Evolutionary conservation across 2,797 vertebrate species (phyloP), one percentile per base, ranked within the genome.

Genomic region (Micropoecilia bifurca): DNA sequence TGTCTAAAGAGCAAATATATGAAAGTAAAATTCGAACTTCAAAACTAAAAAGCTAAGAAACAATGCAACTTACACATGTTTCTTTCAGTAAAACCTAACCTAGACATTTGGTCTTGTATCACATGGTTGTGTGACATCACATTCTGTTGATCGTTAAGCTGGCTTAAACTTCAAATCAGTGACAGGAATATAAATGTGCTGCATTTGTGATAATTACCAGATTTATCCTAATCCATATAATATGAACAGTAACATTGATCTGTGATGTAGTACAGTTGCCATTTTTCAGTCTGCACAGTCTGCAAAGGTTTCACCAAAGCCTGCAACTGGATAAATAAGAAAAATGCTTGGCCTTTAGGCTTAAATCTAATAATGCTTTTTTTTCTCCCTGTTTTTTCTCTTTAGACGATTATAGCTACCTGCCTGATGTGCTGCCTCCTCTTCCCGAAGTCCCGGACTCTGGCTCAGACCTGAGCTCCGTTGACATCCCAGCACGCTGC

Each of bases 401-500:
- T 82, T 84, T 79, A 99, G 98, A 98, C 93, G 97, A 96, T 83
- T 97, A 95, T 88, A 94, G 83, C 89, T 95, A 96, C 89, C 95
- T 91, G 87, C 93, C 94, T 78, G 95, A 97, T 93, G 96, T 78
- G 68, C 89, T 96, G 80, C 95, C 97, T 82, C 89, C 96, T 92
- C 95, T 98, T 87, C 97, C 93, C 0, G 93, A 96, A 88, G 93
- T 93, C 61, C 93, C 96, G 79, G 94, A 93, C 80, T 93, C 94
- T 33, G 94, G 95, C 88, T 89, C 93, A n/a, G 93, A 77, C 85
- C 92, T 96, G 94, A 96, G 92, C 90, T 90, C 91, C 78, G 89
- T 81, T 47, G 90, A 92, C 87, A 76, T 92, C 8, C 86, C 93
- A 73, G 85, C 90, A 71, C 94, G 95, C 90, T 95, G 95, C 82